Evolutionary conservation across 2,113 vertebrate genomes (phyloP).

Genomic region (Aldabrachelys gigantea): DNA sequence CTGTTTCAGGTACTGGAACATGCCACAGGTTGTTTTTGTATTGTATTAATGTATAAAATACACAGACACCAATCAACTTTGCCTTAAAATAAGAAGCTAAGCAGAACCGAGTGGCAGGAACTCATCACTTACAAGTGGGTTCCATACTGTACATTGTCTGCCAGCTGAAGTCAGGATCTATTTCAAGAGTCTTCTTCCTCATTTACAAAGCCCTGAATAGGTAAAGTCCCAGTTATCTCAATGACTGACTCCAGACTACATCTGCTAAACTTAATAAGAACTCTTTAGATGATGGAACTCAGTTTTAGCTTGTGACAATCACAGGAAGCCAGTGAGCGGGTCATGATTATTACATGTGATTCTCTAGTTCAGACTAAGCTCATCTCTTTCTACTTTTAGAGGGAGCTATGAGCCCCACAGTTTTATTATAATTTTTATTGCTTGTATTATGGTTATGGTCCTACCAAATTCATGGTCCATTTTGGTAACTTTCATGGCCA

Average conservation of each 20-base stretch:
- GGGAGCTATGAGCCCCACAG: background rate
- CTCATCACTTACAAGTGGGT: background rate
- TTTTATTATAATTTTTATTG: background rate
- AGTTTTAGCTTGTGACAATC: background rate
- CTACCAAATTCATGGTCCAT: no score
- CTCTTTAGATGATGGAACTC: background rate
- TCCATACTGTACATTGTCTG: accelerated
- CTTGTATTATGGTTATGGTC: background rate
- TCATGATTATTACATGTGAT: background rate
- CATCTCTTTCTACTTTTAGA: background rate
- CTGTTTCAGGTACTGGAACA: slow-evolving; percentile 31
- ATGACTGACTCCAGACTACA: background rate
- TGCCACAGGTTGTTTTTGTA: background rate
- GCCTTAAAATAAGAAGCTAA: background rate
- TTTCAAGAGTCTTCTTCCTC: background rate
- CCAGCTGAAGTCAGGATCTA: background rate
- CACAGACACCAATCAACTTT: background rate
- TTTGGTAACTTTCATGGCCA: no score
- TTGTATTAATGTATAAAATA: background rate
- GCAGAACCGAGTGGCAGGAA: background rate
- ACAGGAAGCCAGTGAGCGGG: background rate
- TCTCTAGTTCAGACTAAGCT: background rate
- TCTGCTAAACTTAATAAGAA: background rate
- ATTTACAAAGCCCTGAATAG: background rate
- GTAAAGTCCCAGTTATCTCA: background rate